Evolutionary conservation across 2,113 vertebrate genomes (phyloP), one percentile per base, ranked within the genome.

Genomic region (Cynopterus brachyotis): DNA sequence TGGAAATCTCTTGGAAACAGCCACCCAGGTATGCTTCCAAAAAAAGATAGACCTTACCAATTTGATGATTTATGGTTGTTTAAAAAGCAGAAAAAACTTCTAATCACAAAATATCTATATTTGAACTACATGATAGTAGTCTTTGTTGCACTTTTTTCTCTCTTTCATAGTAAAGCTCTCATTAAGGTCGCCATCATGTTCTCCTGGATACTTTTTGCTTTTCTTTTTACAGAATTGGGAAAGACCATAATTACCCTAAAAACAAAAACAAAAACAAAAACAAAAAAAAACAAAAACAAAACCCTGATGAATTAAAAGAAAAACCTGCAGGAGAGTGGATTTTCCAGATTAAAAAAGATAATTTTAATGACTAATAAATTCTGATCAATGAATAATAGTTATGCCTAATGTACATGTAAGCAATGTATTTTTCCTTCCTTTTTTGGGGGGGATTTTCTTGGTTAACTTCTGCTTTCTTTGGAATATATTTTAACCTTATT

Each of bases 81-180:
- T 97, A 78, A 76, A 95, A 93, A 93, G 91, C 67, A 96, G 15
- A 50, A 82, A 96, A 79, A 93, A 53, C 81, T 55, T 93, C 45
- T 66, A 62, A 73, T 53, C 40, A n/a, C 47, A 80, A 96, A 92
- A 80, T 67, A 37, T 47, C 24, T 73, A 47, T 60, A 67, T 93
- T 32, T 79, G 69, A 94, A 42, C 35, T 22, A 83, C 50, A 95
- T 6, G 80, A 67, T 1, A 73, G 45, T 83, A 37, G 32, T 53
- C 17, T 78, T 20, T 69, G 7, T 32, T 94, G 73, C n/a, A n/a
- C 20, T 72, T 37, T 75, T 92, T 92, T 76, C 35, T 89, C 50
- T 96, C 17, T 66, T 89, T 50, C 24, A 30, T 30, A 66, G 55
- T 69, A 76, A 79, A n/a, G 85, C 84, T 97, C 53, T 96, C 12